These are phyloP conservation scores for Opisthocomus hoazin DNA, from an alignment of 2,113 vertebrate genomes.

Conservation along the genomic window DNA sequence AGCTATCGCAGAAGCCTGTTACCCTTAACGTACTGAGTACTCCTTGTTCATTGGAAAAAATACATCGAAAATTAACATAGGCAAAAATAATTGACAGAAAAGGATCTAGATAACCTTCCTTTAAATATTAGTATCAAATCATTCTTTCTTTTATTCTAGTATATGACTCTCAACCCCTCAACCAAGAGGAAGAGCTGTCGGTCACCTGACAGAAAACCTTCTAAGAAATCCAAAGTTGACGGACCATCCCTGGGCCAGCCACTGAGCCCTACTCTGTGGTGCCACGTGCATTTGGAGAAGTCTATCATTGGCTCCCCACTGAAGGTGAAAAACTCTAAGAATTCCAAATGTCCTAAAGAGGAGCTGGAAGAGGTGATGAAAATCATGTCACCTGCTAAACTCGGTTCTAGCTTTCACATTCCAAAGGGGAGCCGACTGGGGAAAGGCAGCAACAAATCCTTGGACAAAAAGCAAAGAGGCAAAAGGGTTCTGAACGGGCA, in stretches of 20 bases:
- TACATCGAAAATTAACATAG: background rate
- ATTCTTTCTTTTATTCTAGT: slow-evolving; percentile 74
- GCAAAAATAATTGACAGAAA: background rate
- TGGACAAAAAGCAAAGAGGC: slow-evolving; percentile 74
- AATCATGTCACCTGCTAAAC: slow-evolving; percentile 71
- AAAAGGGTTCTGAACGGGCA: slow-evolving; percentile 83
- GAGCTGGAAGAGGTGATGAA: slow-evolving; percentile 77
- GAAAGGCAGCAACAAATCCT: slow-evolving; percentile 62
- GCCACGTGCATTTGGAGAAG: slow-evolving; percentile 89
- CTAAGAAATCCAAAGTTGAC: slow-evolving; percentile 84
- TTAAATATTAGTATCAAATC: background rate
- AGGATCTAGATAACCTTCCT: background rate
- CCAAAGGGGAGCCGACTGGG: slow-evolving; percentile 69
- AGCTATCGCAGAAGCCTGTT: background rate
- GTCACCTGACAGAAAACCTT: slow-evolving; percentile 83
- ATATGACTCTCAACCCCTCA: slow-evolving; percentile 90
- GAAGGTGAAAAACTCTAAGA: slow-evolving; percentile 89
- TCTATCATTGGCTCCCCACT: slow-evolving; percentile 83
- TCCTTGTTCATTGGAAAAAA: background rate
- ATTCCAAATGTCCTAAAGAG: slow-evolving; percentile 80
- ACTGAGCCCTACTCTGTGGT: slow-evolving; percentile 88
- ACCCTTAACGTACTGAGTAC: background rate
- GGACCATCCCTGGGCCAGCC: slow-evolving; percentile 74
- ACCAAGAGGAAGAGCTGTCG: slow-evolving; percentile 84
- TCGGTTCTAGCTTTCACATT: slow-evolving; percentile 69